Evolutionary conservation across 2,113 vertebrate genomes (phyloP), one percentile per base, ranked within the genome.

Genomic region (Cyrtonyx montezumae): DNA sequence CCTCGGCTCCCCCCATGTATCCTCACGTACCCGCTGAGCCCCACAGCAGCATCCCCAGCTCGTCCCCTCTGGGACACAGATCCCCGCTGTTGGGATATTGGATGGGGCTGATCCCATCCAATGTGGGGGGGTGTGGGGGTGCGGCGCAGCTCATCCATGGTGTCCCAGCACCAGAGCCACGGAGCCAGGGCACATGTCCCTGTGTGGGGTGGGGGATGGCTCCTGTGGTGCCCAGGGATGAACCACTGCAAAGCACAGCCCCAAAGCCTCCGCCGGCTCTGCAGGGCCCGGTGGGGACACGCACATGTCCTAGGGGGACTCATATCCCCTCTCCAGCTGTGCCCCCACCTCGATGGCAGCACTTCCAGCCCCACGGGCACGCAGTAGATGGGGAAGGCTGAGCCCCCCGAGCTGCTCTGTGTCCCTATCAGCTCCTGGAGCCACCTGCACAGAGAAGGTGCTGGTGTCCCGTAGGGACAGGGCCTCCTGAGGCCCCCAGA

Each of bases 1-100:
- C 94, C 95, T 94, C 91, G 80, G 87, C 16, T 96, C 51, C 80
- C 94, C 93, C 53, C 4, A 37, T 1, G 0, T 49, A 43, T 59
- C 91, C 94, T 88, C 34, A 37, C 1, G 8, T 36, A 13, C 69
- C 92, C 1, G 22, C 87, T 78, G 55, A 0, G 19, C 40, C 11
- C 40, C 3, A 3, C 93, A 9, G 16, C 10, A 7, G 23, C 61
- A 26, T 62, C 61, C 23, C 23, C 36, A 40, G 6, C 25, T 23
- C 28, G 61, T 63, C 23, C 23, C 23, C 23, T 40, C 40, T 11
- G 61, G 34, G 23, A 51, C 49, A 51, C 23, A 62, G 59, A 14
- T 25, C 34, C n/a, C 8, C 8, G 59, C 34, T 28, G 22, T 22
- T 4, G 3, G 42, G 70, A 37, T 61, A n/a, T 12, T 10, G 2